phyloP scores from a whole-genome alignment of 2,888 invertebrate species.

The Plagodis dolabraria region DNA sequence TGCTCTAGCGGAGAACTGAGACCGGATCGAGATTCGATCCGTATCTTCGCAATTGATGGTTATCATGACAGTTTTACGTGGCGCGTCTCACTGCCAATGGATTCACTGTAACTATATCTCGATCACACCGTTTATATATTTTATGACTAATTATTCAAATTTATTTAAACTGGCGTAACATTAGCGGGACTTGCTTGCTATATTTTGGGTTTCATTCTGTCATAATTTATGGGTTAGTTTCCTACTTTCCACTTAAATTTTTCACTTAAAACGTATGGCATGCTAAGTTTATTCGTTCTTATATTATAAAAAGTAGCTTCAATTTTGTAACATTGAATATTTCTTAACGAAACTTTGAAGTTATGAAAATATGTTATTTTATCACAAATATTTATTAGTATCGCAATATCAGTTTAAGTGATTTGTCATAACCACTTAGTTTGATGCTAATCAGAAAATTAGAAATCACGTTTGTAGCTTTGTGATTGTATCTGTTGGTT shows the following conservation, averaged over 20 bases:
- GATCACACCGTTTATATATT: conserved; percentile 33
- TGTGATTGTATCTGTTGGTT: conserved; percentile 18
- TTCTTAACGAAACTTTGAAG: no score
- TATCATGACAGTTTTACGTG: conserved; percentile 81
- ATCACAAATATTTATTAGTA: no score
- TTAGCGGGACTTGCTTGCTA: conserved; percentile 17
- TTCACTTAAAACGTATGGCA: no score
- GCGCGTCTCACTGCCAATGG: conserved; percentile 63
- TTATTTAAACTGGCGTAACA: conserved; percentile 22
- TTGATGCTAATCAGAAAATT: no score
- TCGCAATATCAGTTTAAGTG: no score
- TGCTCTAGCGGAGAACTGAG: conserved; percentile 34
- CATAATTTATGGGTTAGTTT: no score
- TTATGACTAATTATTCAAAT: conserved; percentile 29
- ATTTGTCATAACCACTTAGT: no score
- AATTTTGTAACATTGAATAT: no score
- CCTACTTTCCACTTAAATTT: no score
- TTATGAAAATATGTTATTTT: no score
- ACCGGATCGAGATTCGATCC: conserved; percentile 64
- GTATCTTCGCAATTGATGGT: conserved; percentile 73
- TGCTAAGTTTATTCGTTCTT: no score
- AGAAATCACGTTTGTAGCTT: neutral
- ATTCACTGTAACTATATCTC: conserved; percentile 45
- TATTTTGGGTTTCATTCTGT: conserved; percentile 9
- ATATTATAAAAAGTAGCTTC: no score